Evolutionary conservation across 2,113 vertebrate genomes (phyloP).

Genomic region (Nothobranchius furzeri): DNA sequence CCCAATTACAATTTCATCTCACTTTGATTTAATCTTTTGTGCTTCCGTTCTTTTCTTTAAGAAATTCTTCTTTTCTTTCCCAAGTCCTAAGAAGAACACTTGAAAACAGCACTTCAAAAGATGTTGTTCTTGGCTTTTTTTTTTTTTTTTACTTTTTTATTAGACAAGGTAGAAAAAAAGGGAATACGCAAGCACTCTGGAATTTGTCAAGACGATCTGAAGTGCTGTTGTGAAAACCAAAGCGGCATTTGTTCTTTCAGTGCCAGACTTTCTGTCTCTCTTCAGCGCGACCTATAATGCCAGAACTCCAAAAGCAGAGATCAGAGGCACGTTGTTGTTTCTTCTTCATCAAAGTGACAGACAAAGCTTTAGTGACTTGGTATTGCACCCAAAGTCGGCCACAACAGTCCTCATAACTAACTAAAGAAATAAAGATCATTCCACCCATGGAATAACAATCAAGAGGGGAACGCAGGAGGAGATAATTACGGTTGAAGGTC

Average conservation of each 20-base stretch:
- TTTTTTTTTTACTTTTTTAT: not conserved
- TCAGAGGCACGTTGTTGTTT: slow-evolving; percentile 43
- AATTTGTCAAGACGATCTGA: slow-evolving; percentile 36
- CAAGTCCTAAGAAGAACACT: slow-evolving; percentile 31
- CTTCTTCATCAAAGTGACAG: slow-evolving; percentile 55
- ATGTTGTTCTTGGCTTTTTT: slow-evolving; percentile 17
- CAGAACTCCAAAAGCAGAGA: slow-evolving; percentile 44
- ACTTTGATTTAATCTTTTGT: slow-evolving; percentile 29
- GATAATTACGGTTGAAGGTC: slow-evolving; percentile 67
- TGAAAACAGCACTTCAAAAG: slow-evolving; percentile 22
- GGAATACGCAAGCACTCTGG: slow-evolving; percentile 21
- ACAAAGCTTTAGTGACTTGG: slow-evolving; percentile 39
- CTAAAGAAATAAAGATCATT: not conserved
- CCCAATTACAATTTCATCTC: slow-evolving; percentile 17
- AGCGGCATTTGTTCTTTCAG: slow-evolving; percentile 35
- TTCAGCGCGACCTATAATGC: slow-evolving; percentile 33
- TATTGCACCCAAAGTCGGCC: slow-evolving; percentile 29
- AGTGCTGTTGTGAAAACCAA: slow-evolving; percentile 47
- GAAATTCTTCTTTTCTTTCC: not conserved
- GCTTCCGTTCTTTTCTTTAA: slow-evolving; percentile 11
- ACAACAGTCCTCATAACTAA: slow-evolving; percentile 15
- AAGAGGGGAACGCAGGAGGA: slow-evolving; percentile 37
- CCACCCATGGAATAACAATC: slow-evolving; percentile 36
- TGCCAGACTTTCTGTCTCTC: slow-evolving; percentile 15
- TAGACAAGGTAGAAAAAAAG: slow-evolving; percentile 9